Percentiles rank a stretch among this genome's conserved stretches.
Conservation (phyloP, 2,113 vertebrate genomes). For the Opisthocomus hoazin region DNA sequence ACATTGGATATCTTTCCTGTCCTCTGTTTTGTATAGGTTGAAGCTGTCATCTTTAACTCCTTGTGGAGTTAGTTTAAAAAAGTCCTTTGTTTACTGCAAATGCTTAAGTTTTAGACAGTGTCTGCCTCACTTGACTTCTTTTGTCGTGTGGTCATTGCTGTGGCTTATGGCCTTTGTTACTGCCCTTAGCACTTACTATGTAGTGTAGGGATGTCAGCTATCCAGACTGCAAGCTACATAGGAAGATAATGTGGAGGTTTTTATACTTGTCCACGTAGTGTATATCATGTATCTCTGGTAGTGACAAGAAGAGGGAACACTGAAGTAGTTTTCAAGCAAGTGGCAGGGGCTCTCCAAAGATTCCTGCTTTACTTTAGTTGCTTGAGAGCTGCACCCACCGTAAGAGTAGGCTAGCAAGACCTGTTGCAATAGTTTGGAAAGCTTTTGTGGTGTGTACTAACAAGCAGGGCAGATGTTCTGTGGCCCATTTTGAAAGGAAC, state of each 20-base stretch:
- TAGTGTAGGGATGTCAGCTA: background rate
- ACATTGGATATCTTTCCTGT: background rate
- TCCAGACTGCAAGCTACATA: background rate
- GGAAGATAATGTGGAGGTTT: background rate
- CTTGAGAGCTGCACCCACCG: background rate
- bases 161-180: background rate
- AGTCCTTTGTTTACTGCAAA: background rate
- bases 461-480: background rate
- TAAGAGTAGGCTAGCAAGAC: background rate
- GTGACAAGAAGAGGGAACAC: background rate
- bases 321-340: background rate
- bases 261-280: background rate
- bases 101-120: background rate
- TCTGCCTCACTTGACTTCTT: background rate
- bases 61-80: background rate
- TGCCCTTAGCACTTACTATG: background rate
- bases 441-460: background rate
- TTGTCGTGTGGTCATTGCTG: background rate
- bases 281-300: background rate
- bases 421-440: background rate
- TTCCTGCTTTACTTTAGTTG: background rate
- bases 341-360: background rate
- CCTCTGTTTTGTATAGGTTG: background rate
- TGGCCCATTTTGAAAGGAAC: background rate
- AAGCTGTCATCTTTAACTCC: background rate